Evolutionary conservation across 2,113 vertebrate genomes (phyloP).

Genomic region (Atlantisia rogersi): DNA sequence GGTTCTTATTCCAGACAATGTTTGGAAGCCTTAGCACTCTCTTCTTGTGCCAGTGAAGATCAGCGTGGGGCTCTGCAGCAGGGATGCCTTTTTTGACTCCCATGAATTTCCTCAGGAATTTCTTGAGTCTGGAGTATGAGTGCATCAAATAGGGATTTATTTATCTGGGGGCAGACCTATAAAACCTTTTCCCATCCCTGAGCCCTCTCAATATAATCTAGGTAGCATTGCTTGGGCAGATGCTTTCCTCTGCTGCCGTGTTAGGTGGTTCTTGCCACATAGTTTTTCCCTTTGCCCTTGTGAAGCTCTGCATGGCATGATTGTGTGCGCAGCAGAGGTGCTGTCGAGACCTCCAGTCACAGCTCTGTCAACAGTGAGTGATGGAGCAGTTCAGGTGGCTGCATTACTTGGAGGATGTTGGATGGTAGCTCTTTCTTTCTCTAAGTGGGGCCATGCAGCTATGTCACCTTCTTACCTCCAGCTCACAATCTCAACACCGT

Average conservation of each 20-base stretch:
- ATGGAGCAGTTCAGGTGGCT: neutral
- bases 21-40: neutral
- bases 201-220: neutral
- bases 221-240: neutral
- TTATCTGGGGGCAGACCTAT: neutral
- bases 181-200: neutral
- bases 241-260: neutral
- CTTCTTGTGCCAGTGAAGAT: neutral
- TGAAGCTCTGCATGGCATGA: neutral
- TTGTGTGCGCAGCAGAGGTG: neutral
- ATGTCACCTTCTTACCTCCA: neutral
- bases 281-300: neutral
- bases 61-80: neutral
- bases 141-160: neutral
- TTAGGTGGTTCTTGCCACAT: neutral
- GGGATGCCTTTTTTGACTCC: neutral
- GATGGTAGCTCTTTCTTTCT: neutral
- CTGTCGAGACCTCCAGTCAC: neutral
- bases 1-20: neutral
- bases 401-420: fast-evolving
- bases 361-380: neutral
- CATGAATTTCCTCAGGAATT: neutral
- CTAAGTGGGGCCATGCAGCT: neutral
- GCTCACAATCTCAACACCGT: neutral
- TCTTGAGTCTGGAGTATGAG: neutral